Conservation (phyloP, 2,888 invertebrate species). For the Zootermopsis nevadensis region DNA sequence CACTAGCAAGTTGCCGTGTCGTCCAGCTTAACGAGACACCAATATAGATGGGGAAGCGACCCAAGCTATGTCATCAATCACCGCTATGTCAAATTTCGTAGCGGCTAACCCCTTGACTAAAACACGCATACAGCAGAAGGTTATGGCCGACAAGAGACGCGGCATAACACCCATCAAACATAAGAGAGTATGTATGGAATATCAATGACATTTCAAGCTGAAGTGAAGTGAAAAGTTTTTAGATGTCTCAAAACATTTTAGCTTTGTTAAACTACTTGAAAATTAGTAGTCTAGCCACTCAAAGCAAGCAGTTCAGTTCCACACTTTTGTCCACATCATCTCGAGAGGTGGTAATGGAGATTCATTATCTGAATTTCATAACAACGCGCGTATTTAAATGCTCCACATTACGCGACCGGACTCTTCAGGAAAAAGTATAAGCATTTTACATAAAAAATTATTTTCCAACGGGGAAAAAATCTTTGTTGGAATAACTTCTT, state of each 20-base stretch:
- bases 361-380: too few relatives aligned
- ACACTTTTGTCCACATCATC: background rate
- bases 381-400: too few relatives aligned
- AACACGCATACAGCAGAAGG: background rate
- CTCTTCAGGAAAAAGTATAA: too few relatives aligned
- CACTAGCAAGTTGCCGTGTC: slow-evolving; percentile 4
- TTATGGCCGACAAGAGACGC: background rate
- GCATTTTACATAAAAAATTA: too few relatives aligned
- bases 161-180: background rate
- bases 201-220: background rate
- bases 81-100: slow-evolving; percentile 36
- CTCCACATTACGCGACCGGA: too few relatives aligned
- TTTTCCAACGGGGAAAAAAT: too few relatives aligned
- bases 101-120: slow-evolving; percentile 22
- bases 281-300: background rate
- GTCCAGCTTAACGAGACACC: slow-evolving; percentile 39
- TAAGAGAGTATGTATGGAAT: slow-evolving; percentile 4
- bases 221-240: slow-evolving; percentile 24
- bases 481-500: too few relatives aligned
- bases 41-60: slow-evolving; percentile 34
- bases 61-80: slow-evolving; percentile 32
- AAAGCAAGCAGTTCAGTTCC: background rate
- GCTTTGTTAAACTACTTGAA: background rate
- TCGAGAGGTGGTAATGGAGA: background rate
- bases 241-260: slow-evolving; percentile 20